phyloP scores from a whole-genome alignment of 2,113 vertebrate species.

The Microcebus murinus region DNA sequence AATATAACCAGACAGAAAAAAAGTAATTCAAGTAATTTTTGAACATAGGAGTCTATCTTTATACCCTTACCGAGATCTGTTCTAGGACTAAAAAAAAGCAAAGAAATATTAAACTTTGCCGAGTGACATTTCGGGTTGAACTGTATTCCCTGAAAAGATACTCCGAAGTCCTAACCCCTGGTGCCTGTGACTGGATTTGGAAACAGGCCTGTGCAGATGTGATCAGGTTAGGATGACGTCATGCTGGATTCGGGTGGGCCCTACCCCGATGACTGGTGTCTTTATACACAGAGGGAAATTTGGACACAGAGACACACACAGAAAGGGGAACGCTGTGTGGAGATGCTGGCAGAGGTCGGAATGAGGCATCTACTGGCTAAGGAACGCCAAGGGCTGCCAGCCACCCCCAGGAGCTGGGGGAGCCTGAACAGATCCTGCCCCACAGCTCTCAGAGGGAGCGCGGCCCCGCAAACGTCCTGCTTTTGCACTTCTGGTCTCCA shows the following conservation, averaged over 20 bases:
- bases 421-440: rapidly evolving
- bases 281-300: background rate
- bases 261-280: background rate
- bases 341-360: background rate
- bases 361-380: background rate
- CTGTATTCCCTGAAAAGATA: background rate
- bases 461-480: background rate
- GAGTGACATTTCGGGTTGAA: background rate
- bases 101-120: background rate
- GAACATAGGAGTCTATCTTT: background rate
- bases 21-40: background rate
- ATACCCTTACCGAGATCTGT: background rate
- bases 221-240: background rate
- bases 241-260: no score
- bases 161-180: no score
- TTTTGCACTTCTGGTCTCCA: background rate
- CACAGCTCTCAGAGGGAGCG: background rate
- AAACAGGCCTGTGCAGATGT: background rate
- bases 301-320: background rate
- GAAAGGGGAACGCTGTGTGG: background rate
- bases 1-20: background rate
- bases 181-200: background rate
- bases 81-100: background rate
- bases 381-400: background rate
- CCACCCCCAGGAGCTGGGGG: background rate